A percentile compares a stretch with the other conserved stretches of the same genome.
Conservation (phyloP, 2,888 invertebrate genomes). For the Drosophila anomelani region DNA sequence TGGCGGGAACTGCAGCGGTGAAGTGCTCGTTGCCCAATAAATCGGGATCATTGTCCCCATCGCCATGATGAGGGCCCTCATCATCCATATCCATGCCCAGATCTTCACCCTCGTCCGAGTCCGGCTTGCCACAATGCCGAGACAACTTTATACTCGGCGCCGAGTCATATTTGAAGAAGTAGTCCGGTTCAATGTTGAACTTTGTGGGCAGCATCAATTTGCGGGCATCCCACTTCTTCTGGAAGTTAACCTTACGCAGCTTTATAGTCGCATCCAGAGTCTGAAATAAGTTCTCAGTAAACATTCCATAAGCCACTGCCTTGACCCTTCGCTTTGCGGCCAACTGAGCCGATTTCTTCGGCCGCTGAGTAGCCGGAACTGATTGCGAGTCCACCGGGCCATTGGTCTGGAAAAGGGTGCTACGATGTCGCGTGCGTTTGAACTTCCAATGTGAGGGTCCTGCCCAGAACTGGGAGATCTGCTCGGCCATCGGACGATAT, state of each 20-base stretch:
- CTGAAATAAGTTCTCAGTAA: constrained; percentile 77
- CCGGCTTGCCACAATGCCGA: constrained; percentile 48
- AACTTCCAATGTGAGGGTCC: constrained; percentile 94
- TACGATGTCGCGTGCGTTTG: constrained; percentile 84
- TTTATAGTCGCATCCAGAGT: constrained; percentile 76
- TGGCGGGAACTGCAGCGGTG: constrained; percentile 32
- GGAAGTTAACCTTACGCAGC: constrained; percentile 78
- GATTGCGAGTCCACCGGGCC: constrained; percentile 5
- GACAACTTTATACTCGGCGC: constrained; percentile 78
- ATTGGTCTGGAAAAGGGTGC: constrained; percentile 52
- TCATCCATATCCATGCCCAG: constrained; percentile 84
- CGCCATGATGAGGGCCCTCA: constrained; percentile 37
- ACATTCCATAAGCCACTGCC: constrained; percentile 76
- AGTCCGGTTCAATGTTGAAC: constrained; percentile 73
- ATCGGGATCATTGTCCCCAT: constrained; percentile 59
- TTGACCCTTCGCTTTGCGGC: constrained; percentile 67
- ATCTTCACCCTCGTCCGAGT: constrained; percentile 85
- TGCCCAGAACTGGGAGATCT: constrained; percentile 88
- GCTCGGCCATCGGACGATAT: constrained; percentile 86
- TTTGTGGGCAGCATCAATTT: constrained; percentile 83
- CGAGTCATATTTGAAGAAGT: constrained; percentile 75
- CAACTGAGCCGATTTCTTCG: constrained; percentile 4
- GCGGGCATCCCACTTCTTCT: constrained; percentile 84
- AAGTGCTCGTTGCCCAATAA: constrained; percentile 71
- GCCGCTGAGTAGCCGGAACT: neutral